These are phyloP conservation scores for Melieria picta DNA, from an alignment of 2,888 invertebrate species.

Conservation along the genomic window DNA sequence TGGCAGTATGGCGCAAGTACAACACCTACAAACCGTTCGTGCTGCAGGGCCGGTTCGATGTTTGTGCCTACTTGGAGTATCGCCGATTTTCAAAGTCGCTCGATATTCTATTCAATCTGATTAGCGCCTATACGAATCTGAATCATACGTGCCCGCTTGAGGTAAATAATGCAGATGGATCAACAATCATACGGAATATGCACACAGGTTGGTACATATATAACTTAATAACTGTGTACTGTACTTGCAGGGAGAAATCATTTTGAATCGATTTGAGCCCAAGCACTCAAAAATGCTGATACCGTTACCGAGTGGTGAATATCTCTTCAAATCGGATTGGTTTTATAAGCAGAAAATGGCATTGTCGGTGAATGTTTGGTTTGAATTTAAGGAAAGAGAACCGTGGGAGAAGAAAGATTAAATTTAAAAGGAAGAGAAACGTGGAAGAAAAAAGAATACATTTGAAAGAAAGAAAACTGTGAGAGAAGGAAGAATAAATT, in stretches of 20 bases:
- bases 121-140: conserved; percentile 8
- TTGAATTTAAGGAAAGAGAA: conserved; percentile 12
- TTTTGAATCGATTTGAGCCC: conserved; percentile 2
- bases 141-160: conserved; percentile 22
- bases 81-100: not conserved
- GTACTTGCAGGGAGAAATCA: conserved; percentile 23
- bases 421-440: too few relatives aligned
- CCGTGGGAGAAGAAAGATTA: not conserved
- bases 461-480: too few relatives aligned
- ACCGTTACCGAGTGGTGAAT: conserved; percentile 28
- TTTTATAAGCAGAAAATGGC: not conserved
- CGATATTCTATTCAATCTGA: conserved; percentile 20
- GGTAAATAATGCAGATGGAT: not conserved
- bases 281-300: conserved; percentile 6
- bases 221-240: not conserved
- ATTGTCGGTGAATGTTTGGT: conserved; percentile 6
- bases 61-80: too few relatives aligned
- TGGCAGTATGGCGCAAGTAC: too few relatives aligned
- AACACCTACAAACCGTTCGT: too few relatives aligned
- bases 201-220: too few relatives aligned
- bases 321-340: conserved; percentile 19
- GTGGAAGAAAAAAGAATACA: too few relatives aligned
- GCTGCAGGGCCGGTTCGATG: too few relatives aligned
- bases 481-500: too few relatives aligned
- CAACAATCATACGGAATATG: not conserved